A percentile compares a stretch with the other conserved stretches of the same genome.
phyloP scores from a whole-genome alignment of 1,140 invertebrate species.

The Nixonia krombeini region DNA sequence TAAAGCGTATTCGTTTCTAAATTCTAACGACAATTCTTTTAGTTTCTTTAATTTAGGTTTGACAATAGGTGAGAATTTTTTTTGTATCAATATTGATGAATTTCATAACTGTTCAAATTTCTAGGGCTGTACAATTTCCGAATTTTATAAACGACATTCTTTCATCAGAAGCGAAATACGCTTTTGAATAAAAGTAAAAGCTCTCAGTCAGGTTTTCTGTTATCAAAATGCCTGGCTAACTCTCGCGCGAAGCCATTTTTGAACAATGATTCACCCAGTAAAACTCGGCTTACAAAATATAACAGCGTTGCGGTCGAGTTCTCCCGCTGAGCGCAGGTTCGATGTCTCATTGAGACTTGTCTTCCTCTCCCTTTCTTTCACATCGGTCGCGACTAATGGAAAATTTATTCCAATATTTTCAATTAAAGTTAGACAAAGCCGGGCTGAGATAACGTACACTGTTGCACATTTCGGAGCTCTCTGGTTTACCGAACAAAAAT shows the following conservation, averaged over 20 bases:
- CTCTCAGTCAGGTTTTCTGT: slow-evolving; percentile 24
- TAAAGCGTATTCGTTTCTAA: too few species aligned
- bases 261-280: slow-evolving; percentile 36
- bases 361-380: slow-evolving; percentile 14
- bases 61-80: too few species aligned
- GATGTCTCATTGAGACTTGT: slow-evolving; percentile 2
- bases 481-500: slow-evolving; percentile 62
- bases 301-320: slow-evolving; percentile 35
- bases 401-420: slow-evolving; percentile 73
- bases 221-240: slow-evolving; percentile 22
- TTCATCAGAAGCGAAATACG: too few species aligned
- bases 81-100: too few species aligned
- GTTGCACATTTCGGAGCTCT: slow-evolving; percentile 48
- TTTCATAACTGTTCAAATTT: too few species aligned
- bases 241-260: slow-evolving; percentile 16
- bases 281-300: slow-evolving; percentile 17
- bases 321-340: neutral
- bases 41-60: too few species aligned
- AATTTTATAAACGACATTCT: too few species aligned
- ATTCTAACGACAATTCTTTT: too few species aligned
- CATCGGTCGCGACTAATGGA: slow-evolving; percentile 54
- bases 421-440: slow-evolving; percentile 70
- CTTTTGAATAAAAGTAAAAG: too few species aligned
- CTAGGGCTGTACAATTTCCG: too few species aligned
- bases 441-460: slow-evolving; percentile 53